Conservation (phyloP, 2,113 vertebrate genomes). For the Oceanites oceanicus region DNA sequence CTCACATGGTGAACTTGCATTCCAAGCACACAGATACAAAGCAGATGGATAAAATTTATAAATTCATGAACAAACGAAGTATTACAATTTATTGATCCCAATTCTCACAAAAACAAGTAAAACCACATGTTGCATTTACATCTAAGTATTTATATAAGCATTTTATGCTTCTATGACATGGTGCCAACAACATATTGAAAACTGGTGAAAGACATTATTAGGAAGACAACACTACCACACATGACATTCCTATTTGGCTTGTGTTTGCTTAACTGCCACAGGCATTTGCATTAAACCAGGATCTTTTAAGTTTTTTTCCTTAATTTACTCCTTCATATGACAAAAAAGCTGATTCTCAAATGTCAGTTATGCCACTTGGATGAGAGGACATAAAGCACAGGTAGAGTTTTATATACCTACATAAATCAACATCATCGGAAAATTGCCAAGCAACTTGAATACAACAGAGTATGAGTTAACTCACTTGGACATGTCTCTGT, state of each 20-base stretch:
- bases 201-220: neutral
- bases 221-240: neutral
- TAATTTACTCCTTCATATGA: neutral
- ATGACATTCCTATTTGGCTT: neutral
- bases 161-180: neutral
- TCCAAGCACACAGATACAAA: neutral
- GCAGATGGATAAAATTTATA: neutral
- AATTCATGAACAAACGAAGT: neutral
- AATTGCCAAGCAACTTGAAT: neutral
- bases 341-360: neutral
- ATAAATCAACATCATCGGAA: neutral
- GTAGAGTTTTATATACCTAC: neutral
- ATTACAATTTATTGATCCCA: neutral
- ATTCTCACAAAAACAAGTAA: neutral
- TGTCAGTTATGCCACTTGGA: neutral
- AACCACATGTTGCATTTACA: neutral
- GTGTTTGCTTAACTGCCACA: neutral
- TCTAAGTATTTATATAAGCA: neutral
- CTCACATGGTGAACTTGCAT: neutral
- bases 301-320: neutral
- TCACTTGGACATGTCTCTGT: slow-evolving; percentile 88
- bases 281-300: neutral
- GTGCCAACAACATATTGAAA: neutral
- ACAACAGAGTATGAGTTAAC: neutral
- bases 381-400: neutral